phyloP scores from a whole-genome alignment of 2,113 vertebrate species.

The Callorhinus ursinus region DNA sequence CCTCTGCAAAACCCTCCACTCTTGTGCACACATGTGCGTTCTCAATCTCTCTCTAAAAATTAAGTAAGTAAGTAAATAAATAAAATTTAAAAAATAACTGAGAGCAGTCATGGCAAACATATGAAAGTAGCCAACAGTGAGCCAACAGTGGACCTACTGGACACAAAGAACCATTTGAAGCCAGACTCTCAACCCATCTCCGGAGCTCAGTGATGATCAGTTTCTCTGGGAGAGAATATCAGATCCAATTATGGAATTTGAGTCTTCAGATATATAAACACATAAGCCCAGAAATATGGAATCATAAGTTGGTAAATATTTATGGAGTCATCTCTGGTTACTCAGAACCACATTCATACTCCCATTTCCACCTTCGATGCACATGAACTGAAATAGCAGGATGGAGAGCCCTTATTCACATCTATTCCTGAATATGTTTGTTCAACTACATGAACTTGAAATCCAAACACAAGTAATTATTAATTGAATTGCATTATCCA shows the following conservation, averaged over 20 bases:
- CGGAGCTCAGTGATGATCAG: background rate
- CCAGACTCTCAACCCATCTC: background rate
- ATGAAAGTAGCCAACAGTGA: background rate
- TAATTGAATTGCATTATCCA: background rate
- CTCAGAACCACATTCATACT: background rate
- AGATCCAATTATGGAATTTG: background rate
- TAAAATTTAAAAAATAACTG: background rate
- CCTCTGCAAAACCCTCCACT: background rate
- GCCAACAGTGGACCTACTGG: background rate
- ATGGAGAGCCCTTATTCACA: background rate
- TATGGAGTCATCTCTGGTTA: background rate
- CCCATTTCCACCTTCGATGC: background rate
- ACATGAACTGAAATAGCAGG: background rate
- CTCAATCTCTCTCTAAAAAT: background rate
- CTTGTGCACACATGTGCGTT: too few species aligned
- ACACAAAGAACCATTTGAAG: background rate
- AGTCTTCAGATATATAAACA: background rate
- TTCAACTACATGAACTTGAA: background rate
- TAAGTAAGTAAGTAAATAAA: background rate
- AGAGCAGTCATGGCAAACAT: background rate
- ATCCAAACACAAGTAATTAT: background rate
- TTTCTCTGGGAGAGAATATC: background rate
- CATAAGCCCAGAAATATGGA: background rate
- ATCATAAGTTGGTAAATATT: background rate
- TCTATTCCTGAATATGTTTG: background rate